phyloP scores from a whole-genome alignment of 2,113 vertebrate species.

The Xiphorhynchus elegans region DNA sequence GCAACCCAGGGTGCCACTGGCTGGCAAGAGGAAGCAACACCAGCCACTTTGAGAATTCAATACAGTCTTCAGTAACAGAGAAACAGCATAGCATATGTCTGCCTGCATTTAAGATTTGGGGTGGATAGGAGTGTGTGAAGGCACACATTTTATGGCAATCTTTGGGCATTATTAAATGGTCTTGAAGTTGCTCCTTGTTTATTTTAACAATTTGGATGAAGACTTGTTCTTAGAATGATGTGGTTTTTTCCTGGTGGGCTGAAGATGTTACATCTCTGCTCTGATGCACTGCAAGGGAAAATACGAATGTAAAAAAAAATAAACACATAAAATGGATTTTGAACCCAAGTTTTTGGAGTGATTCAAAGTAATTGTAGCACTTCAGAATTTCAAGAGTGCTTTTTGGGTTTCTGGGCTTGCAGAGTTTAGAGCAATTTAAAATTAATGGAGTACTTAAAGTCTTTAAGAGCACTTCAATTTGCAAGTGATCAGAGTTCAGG shows the following conservation, averaged over 20 bases:
- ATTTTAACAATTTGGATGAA: neutral
- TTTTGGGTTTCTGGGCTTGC: conserved; percentile 54
- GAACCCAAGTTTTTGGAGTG: conserved; percentile 13
- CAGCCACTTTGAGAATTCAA: neutral
- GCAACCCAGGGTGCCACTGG: neutral
- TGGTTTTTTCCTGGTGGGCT: neutral
- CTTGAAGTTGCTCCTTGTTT: neutral
- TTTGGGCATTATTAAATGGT: neutral
- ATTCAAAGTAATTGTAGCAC: conserved; percentile 38
- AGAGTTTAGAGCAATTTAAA: conserved; percentile 52
- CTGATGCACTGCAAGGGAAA: neutral
- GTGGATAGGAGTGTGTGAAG: neutral
- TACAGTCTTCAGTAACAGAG: neutral
- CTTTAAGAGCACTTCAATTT: conserved; percentile 68
- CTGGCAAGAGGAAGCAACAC: neutral
- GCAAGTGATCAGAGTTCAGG: conserved; percentile 51
- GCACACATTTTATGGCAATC: neutral
- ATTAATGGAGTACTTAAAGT: conserved; percentile 67
- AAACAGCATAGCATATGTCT: neutral
- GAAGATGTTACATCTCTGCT: neutral
- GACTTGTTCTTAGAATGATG: neutral
- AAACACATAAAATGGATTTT: neutral
- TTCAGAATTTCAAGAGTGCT: conserved; percentile 55
- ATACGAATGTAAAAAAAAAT: neutral
- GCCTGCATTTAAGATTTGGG: neutral